These are phyloP conservation scores for Lacerta agilis DNA, from an alignment of 2,797 vertebrate species.

Conservation along the genomic window DNA sequence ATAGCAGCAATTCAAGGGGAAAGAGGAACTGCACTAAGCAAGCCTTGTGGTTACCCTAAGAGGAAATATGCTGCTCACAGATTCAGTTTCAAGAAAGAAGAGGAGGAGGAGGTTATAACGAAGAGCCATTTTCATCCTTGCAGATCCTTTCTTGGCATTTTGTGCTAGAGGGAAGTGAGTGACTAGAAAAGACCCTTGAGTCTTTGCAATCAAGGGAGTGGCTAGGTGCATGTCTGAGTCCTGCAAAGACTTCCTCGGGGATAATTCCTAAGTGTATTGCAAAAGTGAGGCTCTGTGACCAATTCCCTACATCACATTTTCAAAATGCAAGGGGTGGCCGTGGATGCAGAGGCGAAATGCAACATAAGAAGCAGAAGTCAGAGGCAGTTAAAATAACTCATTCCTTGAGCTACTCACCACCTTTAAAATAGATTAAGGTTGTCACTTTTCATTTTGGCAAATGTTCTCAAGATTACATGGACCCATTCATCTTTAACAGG, in stretches of 20 bases:
- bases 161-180: not conserved
- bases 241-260: not conserved
- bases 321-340: not conserved
- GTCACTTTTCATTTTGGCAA: not conserved
- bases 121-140: not conserved
- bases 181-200: not conserved
- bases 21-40: not conserved
- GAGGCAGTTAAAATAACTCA: not conserved
- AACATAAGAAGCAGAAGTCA: slow-evolving; percentile 1
- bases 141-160: not conserved
- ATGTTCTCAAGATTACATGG: not conserved
- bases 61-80: slow-evolving; percentile 1
- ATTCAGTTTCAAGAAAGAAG: not conserved
- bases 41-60: not conserved
- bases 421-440: not conserved
- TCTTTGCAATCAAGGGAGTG: slow-evolving; percentile 1
- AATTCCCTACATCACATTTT: not conserved
- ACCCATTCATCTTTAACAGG: not conserved
- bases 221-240: not conserved
- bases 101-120: not conserved
- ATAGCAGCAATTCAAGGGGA: not conserved
- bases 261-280: not conserved
- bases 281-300: not conserved
- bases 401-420: not conserved
- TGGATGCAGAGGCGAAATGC: not conserved